Base-by-base conservation (phyloP, 2,113 vertebrate species). In the Peromyscus polionotus region DNA sequence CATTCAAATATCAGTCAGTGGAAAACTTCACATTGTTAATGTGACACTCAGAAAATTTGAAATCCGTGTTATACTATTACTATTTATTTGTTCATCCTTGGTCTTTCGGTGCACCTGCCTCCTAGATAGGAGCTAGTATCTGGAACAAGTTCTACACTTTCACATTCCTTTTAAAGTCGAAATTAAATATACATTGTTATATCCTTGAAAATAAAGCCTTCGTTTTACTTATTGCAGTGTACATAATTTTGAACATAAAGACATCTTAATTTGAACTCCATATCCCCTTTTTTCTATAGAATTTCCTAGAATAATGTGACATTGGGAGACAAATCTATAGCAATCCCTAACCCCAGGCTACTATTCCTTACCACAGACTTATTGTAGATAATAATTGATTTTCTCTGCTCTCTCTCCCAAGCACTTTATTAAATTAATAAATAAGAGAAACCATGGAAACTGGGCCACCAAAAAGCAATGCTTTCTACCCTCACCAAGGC, bases 1-100 rank as follows among this genome's bases (percentile, higher is more conserved):
- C 90, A 90, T 95, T 98, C 94, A 98, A 98, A 92, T 98, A 98
- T 98, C 98, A 98, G 95, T 98, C 97, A 97, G 68, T 96, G 90
- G 84, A 97, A 98, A 98, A 97, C 97, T 97, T 95, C 75, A 63
- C 95, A 97, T 98, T 97, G 95, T 97, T 98, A 97, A 96, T 26
- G 9, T 96, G 94, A 96, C 98, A 97, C 95, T 97, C 96, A 97
- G 96, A 95, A 96, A 92, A 77, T 88, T 48, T 97, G 80, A 98
- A 96, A 98, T 97, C 98, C 97, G 94, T 95, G 80, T 95, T 97
- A 96, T 96, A 96, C 90, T 65, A 93, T 96, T 96, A 96, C 96
- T 98, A 97, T 96, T 98, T 98, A 96, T 98, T 98, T 98, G 97
- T 97, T 90, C 92, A 96, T 96, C 96, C 93, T 91, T 93, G 92